Base-by-base conservation (phyloP, 1,140 invertebrate genomes). In the Dendrolimus kikuchii region DNA sequence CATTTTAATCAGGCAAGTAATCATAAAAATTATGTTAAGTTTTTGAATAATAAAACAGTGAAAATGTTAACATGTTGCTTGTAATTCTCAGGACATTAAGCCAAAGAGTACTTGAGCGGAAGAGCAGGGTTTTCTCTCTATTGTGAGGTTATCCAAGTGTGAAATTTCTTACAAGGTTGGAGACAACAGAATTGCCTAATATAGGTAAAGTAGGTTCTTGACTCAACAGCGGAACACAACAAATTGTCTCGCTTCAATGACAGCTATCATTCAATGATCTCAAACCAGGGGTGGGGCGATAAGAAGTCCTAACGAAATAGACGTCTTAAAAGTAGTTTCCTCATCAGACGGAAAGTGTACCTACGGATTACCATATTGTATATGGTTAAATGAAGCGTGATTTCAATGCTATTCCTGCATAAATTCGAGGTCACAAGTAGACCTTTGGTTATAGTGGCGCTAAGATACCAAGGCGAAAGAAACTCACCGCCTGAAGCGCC, bases 401-500 rank as follows among this genome's bases (percentile, higher is more conserved):
- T 65, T 66, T 72, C 61, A 77, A 61, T 69, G 69, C 69, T 68
- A 73, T 59, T 71, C 66, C 71, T 66, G 74, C 67, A 62, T 66
- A 62, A 73, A 69, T 86, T 81, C 74, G 77, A 82, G 77, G 74
- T 80, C 79, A 80, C 57, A 59, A 62, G 53, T 36, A 78, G 73
- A 68, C 72, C 69, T 74, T 77, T 81, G 69, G 76, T 75, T 83
- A 75, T 62, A 68, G 66, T 49, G 72, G 58, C 63, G 61, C 57
- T 62, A 66, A 68, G 64, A 66, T 72, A 73, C 56, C 66, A 70
- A 74, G 59, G 60, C 23, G 66, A 71, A 71, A 64, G 46, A 68
- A 76, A 90, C 93, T 92, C 91, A 96, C 95, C 92, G 96, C 96
- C 91, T 96, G 95, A 71, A 98, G 91, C 85, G 96, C 96, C 90